Base-by-base conservation (phyloP, 2,888 invertebrate species). In the Apotomis betuletana region DNA sequence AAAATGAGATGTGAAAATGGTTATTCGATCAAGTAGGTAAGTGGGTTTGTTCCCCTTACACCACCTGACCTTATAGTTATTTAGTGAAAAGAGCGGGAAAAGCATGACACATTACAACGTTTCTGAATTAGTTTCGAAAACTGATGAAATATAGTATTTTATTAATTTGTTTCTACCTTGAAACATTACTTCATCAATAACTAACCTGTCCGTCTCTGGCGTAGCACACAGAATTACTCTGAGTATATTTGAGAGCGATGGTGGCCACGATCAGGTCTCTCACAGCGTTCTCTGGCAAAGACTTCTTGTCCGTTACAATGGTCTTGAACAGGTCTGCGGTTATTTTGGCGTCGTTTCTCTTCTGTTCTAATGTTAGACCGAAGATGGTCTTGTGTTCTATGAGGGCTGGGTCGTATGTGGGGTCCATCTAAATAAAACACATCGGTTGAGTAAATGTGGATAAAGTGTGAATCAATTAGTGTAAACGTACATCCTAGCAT, bases 171-270 rank as follows among this genome's bases (percentile, higher is more conserved):
- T 27, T 27, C 27, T 27, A 27, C 27, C 27, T 27, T 27, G 27
- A 27, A 27, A 27, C 27, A 2, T 27, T 27, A 27, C 2, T 27
- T 27, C 27, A 2, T 27, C 27, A 27, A 27, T 27, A 27, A 74
- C 78, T 72, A 49, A 96, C 96, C 94, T 97, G 96, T 4, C 98
- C 98, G 88, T 98, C 97, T 80, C 96, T 96, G 0, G 99, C 99
- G 83, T 97, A 99, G 86, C 99, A 99, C 0, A 99, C 99, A 0
- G 99, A 99, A 90, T 99, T 99, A 80, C 99, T 99, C 90, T 99
- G 99, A 0, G 99, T 99, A 85, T 98, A 99, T 87, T 99, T 99
- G 27, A 99, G 94, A 0, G 99, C 97, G 74, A 99, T 98, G 0
- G 98, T 98, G 0, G 99, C 99, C 1, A 99, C 98, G 59, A 98